Percentiles rank a stretch among this genome's conserved stretches.
phyloP scores from a whole-genome alignment of 2,113 vertebrate species.

The Antechinus flavipes region DNA sequence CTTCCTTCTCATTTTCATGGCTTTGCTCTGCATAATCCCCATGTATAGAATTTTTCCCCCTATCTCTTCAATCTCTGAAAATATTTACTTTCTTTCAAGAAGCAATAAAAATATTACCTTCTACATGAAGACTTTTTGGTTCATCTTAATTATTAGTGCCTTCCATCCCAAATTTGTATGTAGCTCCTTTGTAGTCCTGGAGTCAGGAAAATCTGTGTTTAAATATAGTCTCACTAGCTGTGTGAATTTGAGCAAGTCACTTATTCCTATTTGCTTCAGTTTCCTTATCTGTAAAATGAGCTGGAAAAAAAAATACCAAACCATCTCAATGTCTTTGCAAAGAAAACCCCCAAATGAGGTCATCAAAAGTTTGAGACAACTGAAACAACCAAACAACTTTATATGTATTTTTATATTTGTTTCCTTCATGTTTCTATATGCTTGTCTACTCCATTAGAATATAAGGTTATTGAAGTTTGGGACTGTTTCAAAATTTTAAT shows the following conservation, averaged over 20 bases:
- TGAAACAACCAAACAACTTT: too few relatives aligned
- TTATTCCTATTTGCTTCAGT: background rate
- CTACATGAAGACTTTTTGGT: too few relatives aligned
- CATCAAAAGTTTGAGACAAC: too few relatives aligned
- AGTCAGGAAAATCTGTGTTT: background rate
- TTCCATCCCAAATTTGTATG: background rate
- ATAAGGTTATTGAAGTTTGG: background rate
- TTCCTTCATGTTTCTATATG: too few relatives aligned
- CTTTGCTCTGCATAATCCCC: background rate
- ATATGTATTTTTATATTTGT: too few relatives aligned
- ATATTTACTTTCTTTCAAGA: background rate
- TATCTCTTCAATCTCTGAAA: background rate
- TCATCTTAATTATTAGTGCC: background rate
- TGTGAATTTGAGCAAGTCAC: background rate
- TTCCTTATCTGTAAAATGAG: background rate
- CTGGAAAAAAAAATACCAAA: background rate
- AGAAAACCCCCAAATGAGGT: too few relatives aligned
- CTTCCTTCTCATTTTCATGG: background rate
- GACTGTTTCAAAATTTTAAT: background rate
- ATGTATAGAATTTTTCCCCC: background rate
- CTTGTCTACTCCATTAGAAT: too few relatives aligned
- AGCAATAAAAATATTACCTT: background rate
- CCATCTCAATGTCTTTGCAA: too few relatives aligned
- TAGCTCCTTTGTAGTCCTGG: background rate
- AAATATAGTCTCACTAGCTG: background rate